phyloP scores from a whole-genome alignment of 1,140 invertebrate species.

The Eupristina koningsbergeri region DNA sequence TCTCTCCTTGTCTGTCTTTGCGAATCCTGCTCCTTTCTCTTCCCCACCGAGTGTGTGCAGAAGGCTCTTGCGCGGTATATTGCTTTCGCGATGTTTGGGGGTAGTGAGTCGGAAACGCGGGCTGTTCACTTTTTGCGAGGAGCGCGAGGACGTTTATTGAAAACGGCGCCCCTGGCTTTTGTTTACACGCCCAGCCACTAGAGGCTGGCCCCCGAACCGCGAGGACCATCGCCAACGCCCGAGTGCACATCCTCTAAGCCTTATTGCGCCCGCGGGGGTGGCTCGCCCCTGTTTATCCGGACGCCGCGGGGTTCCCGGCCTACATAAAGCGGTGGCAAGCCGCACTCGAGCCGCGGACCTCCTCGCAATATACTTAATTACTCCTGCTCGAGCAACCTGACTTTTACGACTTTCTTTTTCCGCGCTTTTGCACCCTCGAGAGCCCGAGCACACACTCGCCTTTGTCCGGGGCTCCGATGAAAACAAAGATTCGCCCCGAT shows the following conservation, averaged over 20 bases:
- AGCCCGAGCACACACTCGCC: too few species aligned
- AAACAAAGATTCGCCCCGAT: not conserved
- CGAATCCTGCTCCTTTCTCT: too few species aligned
- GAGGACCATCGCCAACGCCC: not conserved
- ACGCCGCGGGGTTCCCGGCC: not conserved
- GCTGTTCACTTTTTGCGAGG: conserved; percentile 46
- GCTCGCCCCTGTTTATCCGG: not conserved
- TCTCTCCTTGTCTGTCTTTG: too few species aligned
- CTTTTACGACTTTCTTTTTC: too few species aligned
- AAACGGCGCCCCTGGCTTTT: not conserved
- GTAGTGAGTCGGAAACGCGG: conserved; percentile 29
- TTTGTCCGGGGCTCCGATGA: not conserved
- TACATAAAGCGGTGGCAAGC: not conserved
- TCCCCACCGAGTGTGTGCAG: not conserved
- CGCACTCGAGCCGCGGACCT: not conserved
- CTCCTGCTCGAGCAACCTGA: not conserved
- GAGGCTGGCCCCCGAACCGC: not conserved
- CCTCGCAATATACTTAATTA: not conserved
- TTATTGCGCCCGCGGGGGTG: not conserved
- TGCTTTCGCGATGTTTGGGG: conserved; percentile 33
- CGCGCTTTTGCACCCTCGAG: too few species aligned
- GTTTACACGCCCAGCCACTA: not conserved
- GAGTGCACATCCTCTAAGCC: too few species aligned
- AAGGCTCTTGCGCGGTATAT: conserved; percentile 24
- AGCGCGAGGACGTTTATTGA: conserved; percentile 3